A percentile compares a stretch with the other conserved stretches of the same genome.
Conservation (phyloP, 2,797 vertebrate genomes). For the Iguana delicatissima region DNA sequence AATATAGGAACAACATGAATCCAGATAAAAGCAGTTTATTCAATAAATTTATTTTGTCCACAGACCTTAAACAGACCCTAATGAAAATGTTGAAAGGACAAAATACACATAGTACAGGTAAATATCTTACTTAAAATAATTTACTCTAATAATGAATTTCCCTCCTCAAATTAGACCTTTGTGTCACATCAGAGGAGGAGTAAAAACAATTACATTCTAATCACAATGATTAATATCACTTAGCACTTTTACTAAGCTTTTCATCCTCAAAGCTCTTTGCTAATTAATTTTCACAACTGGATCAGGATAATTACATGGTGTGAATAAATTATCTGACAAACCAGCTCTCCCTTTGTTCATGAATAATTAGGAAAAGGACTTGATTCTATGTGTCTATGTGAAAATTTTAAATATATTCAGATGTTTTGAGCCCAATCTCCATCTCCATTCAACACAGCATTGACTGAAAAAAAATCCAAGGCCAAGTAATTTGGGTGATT, state of each 20-base stretch:
- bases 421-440: constrained; percentile 15
- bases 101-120: not conserved
- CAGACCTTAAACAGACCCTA: not conserved
- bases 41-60: not conserved
- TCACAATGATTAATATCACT: constrained; percentile 44
- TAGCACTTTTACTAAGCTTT: constrained; percentile 52
- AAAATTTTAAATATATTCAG: constrained; percentile 27
- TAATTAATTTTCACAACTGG: constrained; percentile 58
- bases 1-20: not conserved
- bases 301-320: constrained; percentile 37
- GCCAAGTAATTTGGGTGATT: not conserved
- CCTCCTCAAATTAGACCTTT: constrained; percentile 30
- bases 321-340: constrained; percentile 53
- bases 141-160: constrained; percentile 5
- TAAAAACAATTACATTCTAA: constrained; percentile 49
- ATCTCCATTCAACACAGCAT: constrained; percentile 18
- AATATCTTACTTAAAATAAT: constrained; percentile 19
- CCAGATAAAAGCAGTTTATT: not conserved
- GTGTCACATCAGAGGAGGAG: constrained; percentile 28
- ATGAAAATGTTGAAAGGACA: not conserved
- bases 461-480: not conserved
- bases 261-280: constrained; percentile 47
- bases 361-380: constrained; percentile 21
- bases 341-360: constrained; percentile 10
- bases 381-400: constrained; percentile 19